A percentile compares a stretch with the other conserved stretches of the same genome.
phyloP scores from a whole-genome alignment of 2,888 invertebrate species.

The Agrypnus murinus region DNA sequence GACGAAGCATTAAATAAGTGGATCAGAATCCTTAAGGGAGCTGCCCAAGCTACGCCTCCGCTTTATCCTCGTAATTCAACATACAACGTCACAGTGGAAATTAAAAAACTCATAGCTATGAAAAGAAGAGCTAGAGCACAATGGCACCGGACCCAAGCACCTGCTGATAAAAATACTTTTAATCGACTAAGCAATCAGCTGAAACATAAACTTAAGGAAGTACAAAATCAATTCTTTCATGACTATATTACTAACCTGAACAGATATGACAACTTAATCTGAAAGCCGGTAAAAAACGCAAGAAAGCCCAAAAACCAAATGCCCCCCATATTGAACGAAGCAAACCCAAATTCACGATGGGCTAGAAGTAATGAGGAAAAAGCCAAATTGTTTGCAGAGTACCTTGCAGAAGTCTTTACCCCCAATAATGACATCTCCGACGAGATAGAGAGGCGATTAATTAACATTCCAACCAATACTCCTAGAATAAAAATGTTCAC shows the following conservation, averaged over 20 bases:
- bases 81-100: conserved; percentile 36
- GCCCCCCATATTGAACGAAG: too few relatives aligned
- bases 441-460: not conserved
- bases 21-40: not conserved
- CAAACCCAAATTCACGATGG: not conserved
- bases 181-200: conserved; percentile 39
- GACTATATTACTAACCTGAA: too few relatives aligned
- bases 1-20: not conserved
- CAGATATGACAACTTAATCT: too few relatives aligned
- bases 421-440: not conserved
- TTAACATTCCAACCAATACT: too few relatives aligned
- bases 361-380: not conserved
- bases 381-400: not conserved
- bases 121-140: conserved; percentile 32
- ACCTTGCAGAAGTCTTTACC: conserved; percentile 3
- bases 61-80: not conserved
- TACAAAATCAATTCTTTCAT: not conserved
- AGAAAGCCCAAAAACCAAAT: too few relatives aligned
- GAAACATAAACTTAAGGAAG: conserved; percentile 10
- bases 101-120: conserved; percentile 24
- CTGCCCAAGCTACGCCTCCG: not conserved
- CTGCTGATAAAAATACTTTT: conserved; percentile 45
- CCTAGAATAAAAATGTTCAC: too few relatives aligned
- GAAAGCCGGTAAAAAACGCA: too few relatives aligned
- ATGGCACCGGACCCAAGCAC: conserved; percentile 46